Percentiles rank a stretch among this genome's conserved stretches.
Conservation (phyloP, 1,140 invertebrate genomes). For the Eufriesea mexicana region DNA sequence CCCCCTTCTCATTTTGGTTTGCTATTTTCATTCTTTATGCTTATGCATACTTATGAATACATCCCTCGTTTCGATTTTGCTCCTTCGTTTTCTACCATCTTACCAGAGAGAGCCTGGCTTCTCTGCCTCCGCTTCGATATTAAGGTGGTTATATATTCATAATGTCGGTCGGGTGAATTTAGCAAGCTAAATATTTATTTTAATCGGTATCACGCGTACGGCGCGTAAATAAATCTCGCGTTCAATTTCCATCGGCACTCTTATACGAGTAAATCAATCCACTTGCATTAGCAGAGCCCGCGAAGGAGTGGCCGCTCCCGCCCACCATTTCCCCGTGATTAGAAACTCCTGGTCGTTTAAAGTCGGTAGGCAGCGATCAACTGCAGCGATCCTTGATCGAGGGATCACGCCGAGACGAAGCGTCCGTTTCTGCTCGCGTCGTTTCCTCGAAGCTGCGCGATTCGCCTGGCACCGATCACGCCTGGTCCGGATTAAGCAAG, state of each 20-base stretch:
- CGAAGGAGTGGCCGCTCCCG: neutral
- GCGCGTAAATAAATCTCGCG: no score
- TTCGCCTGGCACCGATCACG: neutral
- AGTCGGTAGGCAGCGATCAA: neutral
- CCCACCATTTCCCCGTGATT: neutral
- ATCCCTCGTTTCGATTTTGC: neutral
- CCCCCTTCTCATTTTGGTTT: neutral
- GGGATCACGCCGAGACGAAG: neutral
- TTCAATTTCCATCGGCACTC: neutral
- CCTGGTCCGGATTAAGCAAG: neutral
- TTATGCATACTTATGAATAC: neutral
- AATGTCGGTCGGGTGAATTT: neutral
- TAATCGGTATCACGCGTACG: neutral
- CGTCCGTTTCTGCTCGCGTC: no score
- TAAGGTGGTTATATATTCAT: neutral
- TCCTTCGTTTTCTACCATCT: neutral
- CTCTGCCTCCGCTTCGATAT: neutral
- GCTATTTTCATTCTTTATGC: constrained; percentile 2
- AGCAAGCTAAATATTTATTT: neutral
- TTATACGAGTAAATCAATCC: constrained; percentile 8
- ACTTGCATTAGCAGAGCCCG: neutral
- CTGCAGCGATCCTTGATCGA: neutral
- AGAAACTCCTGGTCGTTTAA: neutral
- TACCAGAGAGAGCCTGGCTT: no score
- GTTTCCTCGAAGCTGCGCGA: neutral